These are phyloP conservation scores for Setophaga petechia DNA, from an alignment of 2,113 vertebrate genomes.

Conservation along the genomic window DNA sequence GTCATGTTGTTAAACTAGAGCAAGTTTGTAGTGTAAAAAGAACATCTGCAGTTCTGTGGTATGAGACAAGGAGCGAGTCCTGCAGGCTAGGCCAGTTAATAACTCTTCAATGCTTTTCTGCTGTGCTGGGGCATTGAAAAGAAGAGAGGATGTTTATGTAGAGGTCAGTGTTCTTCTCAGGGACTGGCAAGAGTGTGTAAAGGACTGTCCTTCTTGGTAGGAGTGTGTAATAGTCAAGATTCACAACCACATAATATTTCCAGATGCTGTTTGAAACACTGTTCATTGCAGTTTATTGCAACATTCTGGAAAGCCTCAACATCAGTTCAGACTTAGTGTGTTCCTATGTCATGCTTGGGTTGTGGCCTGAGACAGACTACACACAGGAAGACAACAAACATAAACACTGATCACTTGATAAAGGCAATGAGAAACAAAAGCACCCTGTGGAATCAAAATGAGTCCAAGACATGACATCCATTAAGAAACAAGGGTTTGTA, in stretches of 20 bases:
- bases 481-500: neutral
- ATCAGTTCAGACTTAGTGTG: neutral
- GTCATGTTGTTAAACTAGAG: neutral
- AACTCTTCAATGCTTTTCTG: neutral
- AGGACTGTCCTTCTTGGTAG: neutral
- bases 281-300: neutral
- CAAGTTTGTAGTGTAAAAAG: neutral
- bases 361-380: neutral
- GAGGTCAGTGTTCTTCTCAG: neutral
- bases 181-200: neutral
- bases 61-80: neutral
- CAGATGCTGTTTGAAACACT: constrained; percentile 24
- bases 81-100: neutral
- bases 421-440: neutral
- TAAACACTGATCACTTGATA: neutral
- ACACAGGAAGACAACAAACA: neutral
- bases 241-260: constrained; percentile 35
- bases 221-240: neutral
- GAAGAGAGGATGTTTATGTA: neutral
- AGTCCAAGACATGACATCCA: neutral
- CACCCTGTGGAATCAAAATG: neutral
- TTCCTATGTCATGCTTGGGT: neutral
- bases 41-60: neutral
- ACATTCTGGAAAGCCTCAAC: constrained; percentile 22
- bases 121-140: neutral